These are phyloP conservation scores for Chrysomallon squamiferum DNA, from an alignment of 1,140 invertebrate genomes.

Conservation along the genomic window DNA sequence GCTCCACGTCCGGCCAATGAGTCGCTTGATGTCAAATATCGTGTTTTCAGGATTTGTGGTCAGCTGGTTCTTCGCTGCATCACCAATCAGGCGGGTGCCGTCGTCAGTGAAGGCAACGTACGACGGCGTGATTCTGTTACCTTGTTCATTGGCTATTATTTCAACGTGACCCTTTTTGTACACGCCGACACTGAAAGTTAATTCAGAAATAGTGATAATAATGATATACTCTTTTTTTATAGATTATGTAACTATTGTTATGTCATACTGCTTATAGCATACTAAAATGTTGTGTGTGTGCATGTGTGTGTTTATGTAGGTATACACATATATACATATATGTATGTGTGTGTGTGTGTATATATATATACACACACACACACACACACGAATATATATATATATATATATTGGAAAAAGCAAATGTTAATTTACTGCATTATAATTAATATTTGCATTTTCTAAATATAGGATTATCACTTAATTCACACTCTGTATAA, in stretches of 20 bases:
- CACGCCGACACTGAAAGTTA: slow-evolving; percentile 84
- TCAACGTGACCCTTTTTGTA: slow-evolving; percentile 98
- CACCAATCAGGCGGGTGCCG: slow-evolving; percentile 95
- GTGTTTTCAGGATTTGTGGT: slow-evolving; percentile 98
- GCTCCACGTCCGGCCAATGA: slow-evolving; percentile 93
- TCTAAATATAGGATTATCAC: too few relatives aligned
- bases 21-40: slow-evolving; percentile 93
- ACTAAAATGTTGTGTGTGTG: too few relatives aligned
- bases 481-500: too few relatives aligned
- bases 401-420: not conserved
- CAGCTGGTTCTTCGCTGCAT: slow-evolving; percentile 97
- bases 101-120: slow-evolving; percentile 96
- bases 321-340: too few relatives aligned
- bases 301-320: too few relatives aligned
- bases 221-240: too few relatives aligned
- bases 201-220: not conserved
- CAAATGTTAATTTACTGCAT: too few relatives aligned
- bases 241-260: too few relatives aligned
- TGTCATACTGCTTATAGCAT: too few relatives aligned
- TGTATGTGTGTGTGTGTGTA: too few relatives aligned
- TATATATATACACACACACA: not conserved
- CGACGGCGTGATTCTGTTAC: slow-evolving; percentile 96
- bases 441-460: too few relatives aligned
- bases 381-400: not conserved
- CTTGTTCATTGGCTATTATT: slow-evolving; percentile 98